Evolutionary conservation across 2,797 vertebrate species (phyloP).

Genomic region (Cyprinella venusta): DNA sequence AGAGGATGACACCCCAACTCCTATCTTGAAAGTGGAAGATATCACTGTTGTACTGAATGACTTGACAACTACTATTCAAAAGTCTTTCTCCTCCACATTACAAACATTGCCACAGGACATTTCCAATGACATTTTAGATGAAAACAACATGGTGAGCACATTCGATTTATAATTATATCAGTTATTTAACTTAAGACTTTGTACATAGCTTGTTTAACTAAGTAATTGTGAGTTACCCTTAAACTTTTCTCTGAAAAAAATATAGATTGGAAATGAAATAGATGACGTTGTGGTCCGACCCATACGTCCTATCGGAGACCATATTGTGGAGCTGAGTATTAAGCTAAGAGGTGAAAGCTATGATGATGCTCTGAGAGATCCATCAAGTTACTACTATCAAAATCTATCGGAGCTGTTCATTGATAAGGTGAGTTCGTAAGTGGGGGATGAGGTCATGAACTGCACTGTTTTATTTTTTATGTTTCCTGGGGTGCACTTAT

Average conservation of each 20-base stretch:
- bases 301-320: slow-evolving; percentile 73
- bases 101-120: slow-evolving; percentile 51
- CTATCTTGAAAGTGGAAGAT: slow-evolving; percentile 44
- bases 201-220: not conserved
- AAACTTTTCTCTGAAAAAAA: not conserved
- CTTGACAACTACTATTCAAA: slow-evolving; percentile 66
- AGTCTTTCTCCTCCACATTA: slow-evolving; percentile 22
- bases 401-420: slow-evolving; percentile 82
- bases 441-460: not conserved
- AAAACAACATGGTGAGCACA: slow-evolving; percentile 78
- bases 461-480: too few species aligned
- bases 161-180: not conserved
- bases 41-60: slow-evolving; percentile 50
- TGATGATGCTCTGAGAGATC: slow-evolving; percentile 81
- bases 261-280: slow-evolving; percentile 89
- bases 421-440: slow-evolving; percentile 77
- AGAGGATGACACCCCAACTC: not conserved
- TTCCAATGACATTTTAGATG: slow-evolving; percentile 56
- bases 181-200: not conserved
- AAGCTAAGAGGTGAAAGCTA: slow-evolving; percentile 83
- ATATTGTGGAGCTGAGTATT: slow-evolving; percentile 88
- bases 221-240: not conserved
- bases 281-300: slow-evolving; percentile 72
- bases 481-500: too few species aligned
- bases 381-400: slow-evolving; percentile 74